A percentile compares a stretch with the other conserved stretches of the same genome.
These are phyloP conservation scores for Nipponacmea schrenckii DNA, from an alignment of 2,888 invertebrate species.

Conservation along the genomic window DNA sequence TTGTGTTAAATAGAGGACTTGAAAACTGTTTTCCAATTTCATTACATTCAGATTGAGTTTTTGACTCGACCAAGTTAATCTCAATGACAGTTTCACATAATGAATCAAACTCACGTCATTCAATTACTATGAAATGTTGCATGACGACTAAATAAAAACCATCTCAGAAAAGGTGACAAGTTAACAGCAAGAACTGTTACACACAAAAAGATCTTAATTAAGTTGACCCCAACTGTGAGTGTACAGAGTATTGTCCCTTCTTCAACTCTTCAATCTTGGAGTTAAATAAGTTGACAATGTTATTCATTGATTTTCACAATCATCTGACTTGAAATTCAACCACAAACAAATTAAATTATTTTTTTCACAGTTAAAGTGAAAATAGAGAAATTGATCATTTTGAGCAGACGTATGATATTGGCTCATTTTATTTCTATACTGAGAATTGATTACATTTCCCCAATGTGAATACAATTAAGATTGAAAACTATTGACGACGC, in stretches of 20 bases:
- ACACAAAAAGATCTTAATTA: conserved; percentile 2
- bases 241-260: neutral
- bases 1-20: too few species aligned
- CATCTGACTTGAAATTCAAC: neutral
- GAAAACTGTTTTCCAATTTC: too few species aligned
- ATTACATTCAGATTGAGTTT: too few species aligned
- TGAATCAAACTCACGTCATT: neutral
- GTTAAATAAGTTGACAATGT: neutral
- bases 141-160: neutral
- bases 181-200: neutral
- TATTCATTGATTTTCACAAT: neutral
- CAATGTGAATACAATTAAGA: too few species aligned
- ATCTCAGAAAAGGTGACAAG: neutral
- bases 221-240: neutral
- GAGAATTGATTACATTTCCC: too few species aligned
- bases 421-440: too few species aligned
- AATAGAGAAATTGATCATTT: too few species aligned
- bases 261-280: neutral
- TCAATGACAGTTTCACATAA: neutral
- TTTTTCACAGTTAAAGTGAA: too few species aligned
- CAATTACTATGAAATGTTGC: neutral
- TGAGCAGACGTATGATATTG: too few species aligned
- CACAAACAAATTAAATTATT: conserved; percentile 3
- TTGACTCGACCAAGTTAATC: neutral
- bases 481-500: too few species aligned